Evolutionary conservation across 2,888 invertebrate species (phyloP).

Genomic region (Drosophila engyochracea): DNA sequence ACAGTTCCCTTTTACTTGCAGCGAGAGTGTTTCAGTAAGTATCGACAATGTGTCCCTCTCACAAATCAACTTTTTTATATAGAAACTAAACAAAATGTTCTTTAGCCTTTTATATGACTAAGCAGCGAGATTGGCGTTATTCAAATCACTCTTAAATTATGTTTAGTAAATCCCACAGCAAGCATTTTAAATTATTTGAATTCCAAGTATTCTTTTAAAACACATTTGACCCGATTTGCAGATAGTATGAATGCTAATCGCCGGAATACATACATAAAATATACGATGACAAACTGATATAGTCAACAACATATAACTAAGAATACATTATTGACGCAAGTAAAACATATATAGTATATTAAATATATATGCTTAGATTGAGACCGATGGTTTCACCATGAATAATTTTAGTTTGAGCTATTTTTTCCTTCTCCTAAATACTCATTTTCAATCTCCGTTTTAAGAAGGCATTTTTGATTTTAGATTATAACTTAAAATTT

Average conservation of each 20-base stretch:
- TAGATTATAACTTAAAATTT: not conserved
- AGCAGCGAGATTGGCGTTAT: not conserved
- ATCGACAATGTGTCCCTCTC: not conserved
- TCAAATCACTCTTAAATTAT: not conserved
- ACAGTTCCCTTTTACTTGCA: slow-evolving; percentile 1
- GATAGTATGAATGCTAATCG: not conserved
- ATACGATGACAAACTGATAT: not conserved
- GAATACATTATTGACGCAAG: too few relatives aligned
- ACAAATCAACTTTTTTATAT: not conserved
- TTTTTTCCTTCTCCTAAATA: not conserved
- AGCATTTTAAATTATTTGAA: not conserved
- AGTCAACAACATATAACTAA: not conserved
- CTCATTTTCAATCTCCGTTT: not conserved
- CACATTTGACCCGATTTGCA: not conserved
- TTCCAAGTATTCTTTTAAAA: not conserved
- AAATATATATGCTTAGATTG: not conserved
- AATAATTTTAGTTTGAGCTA: not conserved
- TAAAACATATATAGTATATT: not conserved
- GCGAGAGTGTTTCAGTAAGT: slow-evolving; percentile 27
- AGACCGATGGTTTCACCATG: not conserved
- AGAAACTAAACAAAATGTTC: not conserved
- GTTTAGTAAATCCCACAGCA: not conserved
- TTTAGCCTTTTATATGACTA: not conserved
- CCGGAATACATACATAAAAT: not conserved
- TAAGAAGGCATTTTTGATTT: not conserved